These are phyloP conservation scores for Diaprepes abbreviatus DNA, from an alignment of 2,888 invertebrate species.

Conservation along the genomic window DNA sequence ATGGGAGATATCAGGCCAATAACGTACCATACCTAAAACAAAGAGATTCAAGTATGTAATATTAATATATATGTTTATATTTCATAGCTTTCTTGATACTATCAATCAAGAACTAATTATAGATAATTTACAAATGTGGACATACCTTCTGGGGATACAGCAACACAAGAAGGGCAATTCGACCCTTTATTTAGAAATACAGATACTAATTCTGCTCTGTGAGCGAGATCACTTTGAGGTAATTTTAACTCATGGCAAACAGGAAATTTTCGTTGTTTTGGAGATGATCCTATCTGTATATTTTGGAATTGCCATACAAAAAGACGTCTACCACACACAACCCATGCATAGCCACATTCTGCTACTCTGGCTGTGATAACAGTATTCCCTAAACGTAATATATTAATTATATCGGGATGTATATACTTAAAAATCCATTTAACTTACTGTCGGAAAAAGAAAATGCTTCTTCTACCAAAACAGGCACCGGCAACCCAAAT, in stretches of 20 bases:
- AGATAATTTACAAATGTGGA: neutral
- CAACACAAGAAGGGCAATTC: constrained; percentile 85
- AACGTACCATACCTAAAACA: constrained; percentile 81
- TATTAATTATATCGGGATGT: neutral
- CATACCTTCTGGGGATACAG: constrained; percentile 92
- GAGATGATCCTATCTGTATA: constrained; percentile 52
- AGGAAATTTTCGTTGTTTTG: constrained; percentile 68
- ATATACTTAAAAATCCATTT: neutral
- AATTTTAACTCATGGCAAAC: constrained; percentile 89
- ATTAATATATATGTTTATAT: too few relatives aligned
- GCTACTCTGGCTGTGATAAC: constrained; percentile 70
- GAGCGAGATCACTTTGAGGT: constrained; percentile 93
- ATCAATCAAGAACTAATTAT: too few relatives aligned
- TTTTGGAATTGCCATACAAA: constrained; percentile 87
- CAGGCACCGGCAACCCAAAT: constrained; percentile 86
- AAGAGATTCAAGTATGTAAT: too few relatives aligned
- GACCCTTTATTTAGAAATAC: constrained; percentile 76
- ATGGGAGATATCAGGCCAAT: constrained; percentile 92
- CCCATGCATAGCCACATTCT: constrained; percentile 72
- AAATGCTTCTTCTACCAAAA: constrained; percentile 89
- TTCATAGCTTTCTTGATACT: too few relatives aligned
- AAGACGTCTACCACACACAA: constrained; percentile 86
- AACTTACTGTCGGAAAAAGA: constrained; percentile 80
- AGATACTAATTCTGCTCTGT: constrained; percentile 86
- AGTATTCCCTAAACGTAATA: constrained; percentile 61